A percentile compares a stretch with the other conserved stretches of the same genome.
Conservation (phyloP, 2,888 invertebrate genomes). For the Agrilus biguttatus region DNA sequence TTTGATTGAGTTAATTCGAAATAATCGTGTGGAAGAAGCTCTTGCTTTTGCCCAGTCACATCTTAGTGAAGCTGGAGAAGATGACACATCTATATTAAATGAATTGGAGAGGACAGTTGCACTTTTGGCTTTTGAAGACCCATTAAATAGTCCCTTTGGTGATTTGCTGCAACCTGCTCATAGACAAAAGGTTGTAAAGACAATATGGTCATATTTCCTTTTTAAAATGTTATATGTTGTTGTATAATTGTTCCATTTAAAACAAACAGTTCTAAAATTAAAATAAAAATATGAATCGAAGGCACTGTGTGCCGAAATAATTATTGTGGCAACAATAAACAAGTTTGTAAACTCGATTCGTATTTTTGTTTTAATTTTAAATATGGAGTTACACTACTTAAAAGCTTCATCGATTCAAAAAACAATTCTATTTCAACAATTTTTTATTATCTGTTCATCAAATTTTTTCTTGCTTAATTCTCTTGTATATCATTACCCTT, state of each 20-base stretch:
- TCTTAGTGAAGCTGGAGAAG: constrained; percentile 78
- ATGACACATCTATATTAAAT: constrained; percentile 51
- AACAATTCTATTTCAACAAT: background rate
- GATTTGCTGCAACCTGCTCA: constrained; percentile 88
- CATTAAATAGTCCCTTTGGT: constrained; percentile 86
- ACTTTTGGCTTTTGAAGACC: constrained; percentile 91
- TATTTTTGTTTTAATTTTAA: no score
- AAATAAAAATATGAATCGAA: no score
- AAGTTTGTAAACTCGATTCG: no score
- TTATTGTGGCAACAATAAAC: no score
- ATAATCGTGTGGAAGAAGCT: constrained; percentile 75
- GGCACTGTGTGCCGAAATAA: no score
- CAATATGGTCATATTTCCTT: no score
- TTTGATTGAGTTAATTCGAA: constrained; percentile 74
- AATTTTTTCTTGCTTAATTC: no score
- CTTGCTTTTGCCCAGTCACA: constrained; percentile 82
- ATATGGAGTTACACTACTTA: no score
- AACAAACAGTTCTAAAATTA: background rate
- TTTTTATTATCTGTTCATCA: background rate
- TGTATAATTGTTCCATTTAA: background rate
- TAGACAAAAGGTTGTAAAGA: constrained; percentile 61
- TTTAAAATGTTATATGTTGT: no score
- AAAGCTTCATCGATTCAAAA: no score
- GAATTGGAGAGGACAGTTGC: constrained; percentile 91
- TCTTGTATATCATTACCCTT: no score